Base-by-base conservation (phyloP, 2,113 vertebrate genomes). In the Pungitius pungitius region DNA sequence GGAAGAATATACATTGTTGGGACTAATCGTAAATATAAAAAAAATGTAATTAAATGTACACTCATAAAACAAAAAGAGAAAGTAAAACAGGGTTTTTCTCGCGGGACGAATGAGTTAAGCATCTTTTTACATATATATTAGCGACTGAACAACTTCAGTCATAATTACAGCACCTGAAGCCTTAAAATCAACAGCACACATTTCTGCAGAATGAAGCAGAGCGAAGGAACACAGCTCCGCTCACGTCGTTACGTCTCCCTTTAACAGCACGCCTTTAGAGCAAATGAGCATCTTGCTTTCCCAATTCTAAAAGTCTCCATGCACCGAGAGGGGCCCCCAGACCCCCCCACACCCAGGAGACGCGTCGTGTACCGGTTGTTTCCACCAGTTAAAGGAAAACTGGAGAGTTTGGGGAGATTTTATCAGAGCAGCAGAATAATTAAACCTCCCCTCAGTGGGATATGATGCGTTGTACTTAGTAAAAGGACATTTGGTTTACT, bases 1-100 rank as follows among this genome's bases (percentile, higher is more conserved):
- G 37, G 40, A 69, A 39, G 35, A 24, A 57, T 13, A 66, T 35
- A 39, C 49, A 35, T n/a, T 54, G 47, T 20, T 30, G 65, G 26
- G 27, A 60, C 77, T 37, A 49, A 54, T 61, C 6, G 8, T 1
- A 47, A 59, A 24, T 37, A 52, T 27, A 27, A 70, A 73, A 52
- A 68, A 56, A 69, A 72, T 22, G 40, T 13, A 61, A 39, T 22
- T 69, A 55, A 64, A 75, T 69, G 39, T 74, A 72, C 74, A 88
- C 11, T 22, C 26, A 69, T 17, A 8, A 52, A 70, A 69, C 11
- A 63, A 45, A 42, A 71, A 75, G 10, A 69, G 15, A 67, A 71
- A 72, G 35, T 45, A 61, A 79, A 84, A 20, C 20, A 33, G 60
- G 9, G 30, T 15, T 6, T 6, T 54, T 37, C 6, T 26, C 39